Evolutionary conservation across 2,888 invertebrate genomes (phyloP).

Genomic region (Caenorhabditis panamensis): DNA sequence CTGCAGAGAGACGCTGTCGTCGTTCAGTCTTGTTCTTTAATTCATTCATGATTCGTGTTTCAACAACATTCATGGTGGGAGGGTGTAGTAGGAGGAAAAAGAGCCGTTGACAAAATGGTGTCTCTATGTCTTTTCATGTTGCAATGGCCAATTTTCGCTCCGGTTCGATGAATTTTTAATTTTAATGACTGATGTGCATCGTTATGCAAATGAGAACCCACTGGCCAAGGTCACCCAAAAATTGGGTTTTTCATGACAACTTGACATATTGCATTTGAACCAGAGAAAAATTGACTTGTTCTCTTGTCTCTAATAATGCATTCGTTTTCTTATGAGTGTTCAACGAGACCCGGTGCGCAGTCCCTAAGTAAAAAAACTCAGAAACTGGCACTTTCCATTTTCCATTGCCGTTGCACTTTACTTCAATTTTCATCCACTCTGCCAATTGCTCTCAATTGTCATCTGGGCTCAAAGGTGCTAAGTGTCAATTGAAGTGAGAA

Average conservation of each 20-base stretch:
- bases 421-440: not conserved
- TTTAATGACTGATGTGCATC: not conserved
- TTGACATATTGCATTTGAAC: no score
- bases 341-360: slow-evolving; percentile 17
- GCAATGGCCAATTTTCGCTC: not conserved
- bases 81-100: no score
- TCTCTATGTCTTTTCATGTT: not conserved
- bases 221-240: not conserved
- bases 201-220: not conserved
- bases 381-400: slow-evolving; percentile 27
- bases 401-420: slow-evolving; percentile 16
- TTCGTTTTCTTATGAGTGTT: slow-evolving; percentile 49
- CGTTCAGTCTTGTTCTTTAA: not conserved
- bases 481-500: slow-evolving; percentile 11
- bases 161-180: slow-evolving; percentile 27
- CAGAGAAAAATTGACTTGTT: slow-evolving; percentile 3
- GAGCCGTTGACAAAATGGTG: no score
- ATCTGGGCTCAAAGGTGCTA: not conserved
- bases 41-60: slow-evolving; percentile 32
- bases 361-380: slow-evolving; percentile 45
- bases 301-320: no score
- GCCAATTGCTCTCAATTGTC: slow-evolving; percentile 5
- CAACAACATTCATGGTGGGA: not conserved
- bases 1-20: not conserved
- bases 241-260: not conserved